phyloP scores from a whole-genome alignment of 2,888 invertebrate species.

The Microplitis manilae region DNA sequence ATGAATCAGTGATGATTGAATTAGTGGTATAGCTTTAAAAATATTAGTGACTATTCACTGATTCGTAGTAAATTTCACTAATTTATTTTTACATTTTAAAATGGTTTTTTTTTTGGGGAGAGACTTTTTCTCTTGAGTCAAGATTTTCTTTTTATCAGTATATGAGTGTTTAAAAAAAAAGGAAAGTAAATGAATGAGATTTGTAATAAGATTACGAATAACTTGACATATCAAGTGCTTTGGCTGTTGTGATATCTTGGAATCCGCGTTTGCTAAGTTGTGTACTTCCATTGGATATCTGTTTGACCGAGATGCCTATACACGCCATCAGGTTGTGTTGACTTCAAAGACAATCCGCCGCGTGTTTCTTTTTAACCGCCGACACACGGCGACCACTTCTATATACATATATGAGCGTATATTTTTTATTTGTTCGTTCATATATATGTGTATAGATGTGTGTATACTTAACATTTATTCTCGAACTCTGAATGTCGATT shows the following conservation, averaged over 20 bases:
- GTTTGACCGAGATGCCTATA: constrained; percentile 55
- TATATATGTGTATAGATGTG: not conserved
- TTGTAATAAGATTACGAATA: constrained; percentile 21
- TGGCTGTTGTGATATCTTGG: constrained; percentile 35
- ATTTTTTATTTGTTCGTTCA: constrained; percentile 25
- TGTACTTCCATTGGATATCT: constrained; percentile 40
- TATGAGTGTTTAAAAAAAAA: no score
- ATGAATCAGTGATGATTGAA: no score
- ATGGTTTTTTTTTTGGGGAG: no score
- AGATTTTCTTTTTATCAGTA: not conserved
- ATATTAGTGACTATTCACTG: no score
- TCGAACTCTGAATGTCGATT: constrained; percentile 23
- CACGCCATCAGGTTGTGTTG: constrained; percentile 37
- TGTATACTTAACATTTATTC: not conserved
- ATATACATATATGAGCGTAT: constrained; percentile 11
- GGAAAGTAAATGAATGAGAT: constrained; percentile 4
- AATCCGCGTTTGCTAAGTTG: constrained; percentile 44
- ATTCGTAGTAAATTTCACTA: no score
- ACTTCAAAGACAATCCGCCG: constrained; percentile 45
- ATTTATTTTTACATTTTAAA: no score
- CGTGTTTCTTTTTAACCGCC: constrained; percentile 37
- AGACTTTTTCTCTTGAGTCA: no score
- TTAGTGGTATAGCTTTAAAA: no score
- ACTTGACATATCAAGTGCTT: constrained; percentile 20
- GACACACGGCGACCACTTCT: constrained; percentile 25